Evolutionary conservation across 1,140 invertebrate genomes (phyloP).

Genomic region (Lepidurus apus): DNA sequence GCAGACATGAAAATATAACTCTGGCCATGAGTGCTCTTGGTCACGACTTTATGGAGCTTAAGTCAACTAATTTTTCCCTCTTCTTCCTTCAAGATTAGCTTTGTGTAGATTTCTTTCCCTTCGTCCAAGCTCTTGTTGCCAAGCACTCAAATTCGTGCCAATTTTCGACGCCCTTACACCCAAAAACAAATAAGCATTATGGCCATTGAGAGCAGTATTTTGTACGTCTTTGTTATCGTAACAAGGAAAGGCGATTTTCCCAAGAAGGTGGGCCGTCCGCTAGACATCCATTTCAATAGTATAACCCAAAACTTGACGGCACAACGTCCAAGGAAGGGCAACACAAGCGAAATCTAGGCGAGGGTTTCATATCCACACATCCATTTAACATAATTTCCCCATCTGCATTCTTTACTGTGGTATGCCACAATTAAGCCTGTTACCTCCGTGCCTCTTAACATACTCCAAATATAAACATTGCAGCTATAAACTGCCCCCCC

Average conservation of each 20-base stretch:
- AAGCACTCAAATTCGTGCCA: background rate
- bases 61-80: slow-evolving; percentile 9
- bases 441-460: background rate
- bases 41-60: background rate
- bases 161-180: background rate
- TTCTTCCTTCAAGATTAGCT: background rate
- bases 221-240: background rate
- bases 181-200: too few relatives aligned
- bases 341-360: background rate
- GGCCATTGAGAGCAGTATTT: too few relatives aligned
- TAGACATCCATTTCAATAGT: too few relatives aligned
- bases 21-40: background rate
- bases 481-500: background rate
- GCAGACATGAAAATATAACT: background rate
- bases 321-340: background rate
- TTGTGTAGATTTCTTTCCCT: background rate
- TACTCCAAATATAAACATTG: slow-evolving; percentile 3
- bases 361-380: background rate
- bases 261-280: background rate
- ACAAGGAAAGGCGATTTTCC: background rate
- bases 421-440: background rate
- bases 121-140: background rate
- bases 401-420: background rate
- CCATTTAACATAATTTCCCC: background rate
- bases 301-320: background rate